Percentiles rank a stretch among this genome's conserved stretches.
These are phyloP conservation scores for Lithosia quadra DNA, from an alignment of 2,888 invertebrate species.

Conservation along the genomic window DNA sequence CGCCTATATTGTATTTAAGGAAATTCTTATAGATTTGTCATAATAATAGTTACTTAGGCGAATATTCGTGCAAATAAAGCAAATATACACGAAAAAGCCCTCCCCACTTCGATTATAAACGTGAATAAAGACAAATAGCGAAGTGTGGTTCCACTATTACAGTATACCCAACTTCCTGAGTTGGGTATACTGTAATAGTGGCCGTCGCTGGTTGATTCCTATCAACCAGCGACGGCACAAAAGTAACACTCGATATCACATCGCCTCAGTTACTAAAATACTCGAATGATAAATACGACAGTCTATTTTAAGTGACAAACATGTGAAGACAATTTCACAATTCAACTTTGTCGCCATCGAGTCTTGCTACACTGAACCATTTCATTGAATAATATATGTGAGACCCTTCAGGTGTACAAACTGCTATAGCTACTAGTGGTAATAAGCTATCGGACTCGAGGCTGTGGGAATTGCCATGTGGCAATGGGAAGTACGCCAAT, in stretches of 20 bases:
- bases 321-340: not conserved
- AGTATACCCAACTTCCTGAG: no score
- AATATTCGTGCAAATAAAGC: no score
- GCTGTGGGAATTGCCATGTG: slow-evolving; percentile 7
- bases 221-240: not conserved
- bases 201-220: no score
- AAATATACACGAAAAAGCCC: no score
- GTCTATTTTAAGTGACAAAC: not conserved
- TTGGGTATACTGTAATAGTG: no score
- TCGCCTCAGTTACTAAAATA: not conserved
- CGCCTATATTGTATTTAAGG: no score
- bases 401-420: not conserved
- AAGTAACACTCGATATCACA: not conserved
- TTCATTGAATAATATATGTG: slow-evolving; percentile 17
- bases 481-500: not conserved
- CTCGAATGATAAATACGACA: not conserved
- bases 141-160: no score
- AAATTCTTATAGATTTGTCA: no score
- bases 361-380: not conserved
- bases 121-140: no score
- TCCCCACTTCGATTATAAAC: no score
- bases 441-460: not conserved
- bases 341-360: not conserved
- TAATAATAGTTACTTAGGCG: no score
- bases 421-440: slow-evolving; percentile 6